These are phyloP conservation scores for Aphidius colemani DNA, from an alignment of 2,888 invertebrate genomes.

Conservation along the genomic window DNA sequence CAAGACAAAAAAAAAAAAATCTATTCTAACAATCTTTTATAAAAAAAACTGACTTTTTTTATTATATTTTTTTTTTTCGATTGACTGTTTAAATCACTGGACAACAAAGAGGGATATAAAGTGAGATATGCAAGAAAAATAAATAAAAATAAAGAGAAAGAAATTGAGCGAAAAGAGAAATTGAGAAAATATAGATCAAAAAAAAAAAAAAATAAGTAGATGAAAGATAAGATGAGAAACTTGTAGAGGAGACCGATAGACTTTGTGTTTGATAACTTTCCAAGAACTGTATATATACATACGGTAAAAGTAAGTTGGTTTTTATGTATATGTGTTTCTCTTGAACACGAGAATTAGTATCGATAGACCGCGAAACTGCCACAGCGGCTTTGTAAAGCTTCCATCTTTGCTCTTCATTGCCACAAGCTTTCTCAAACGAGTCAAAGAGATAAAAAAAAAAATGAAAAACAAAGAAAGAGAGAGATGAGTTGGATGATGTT, in stretches of 20 bases:
- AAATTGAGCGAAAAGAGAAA: slow-evolving; percentile 7
- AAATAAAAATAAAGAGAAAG: slow-evolving; percentile 9
- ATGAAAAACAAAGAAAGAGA: slow-evolving; percentile 14
- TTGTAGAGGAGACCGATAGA: slow-evolving; percentile 21
- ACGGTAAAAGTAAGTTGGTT: not conserved
- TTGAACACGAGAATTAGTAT: slow-evolving; percentile 35
- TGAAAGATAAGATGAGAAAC: slow-evolving; percentile 12
- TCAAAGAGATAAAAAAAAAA: slow-evolving; percentile 9
- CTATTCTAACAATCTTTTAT: not conserved
- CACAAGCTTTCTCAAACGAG: slow-evolving; percentile 6
- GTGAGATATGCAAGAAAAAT: slow-evolving; percentile 23
- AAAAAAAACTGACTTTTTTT: no score
- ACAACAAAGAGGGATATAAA: slow-evolving; percentile 26
- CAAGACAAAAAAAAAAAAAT: slow-evolving; percentile 4
- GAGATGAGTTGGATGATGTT: not conserved
- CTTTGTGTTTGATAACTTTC: slow-evolving; percentile 20
- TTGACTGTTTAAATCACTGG: slow-evolving; percentile 30
- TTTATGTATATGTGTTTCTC: not conserved
- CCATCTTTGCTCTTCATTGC: slow-evolving; percentile 25
- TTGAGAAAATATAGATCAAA: slow-evolving; percentile 13
- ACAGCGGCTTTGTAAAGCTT: slow-evolving; percentile 34
- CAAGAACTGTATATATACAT: slow-evolving; percentile 12
- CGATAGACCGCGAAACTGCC: slow-evolving; percentile 34
- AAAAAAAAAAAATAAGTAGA: slow-evolving; percentile 13
- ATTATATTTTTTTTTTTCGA: slow-evolving; percentile 6